Conservation (phyloP, 2,888 invertebrate species). For the Nemapogon koenigi region DNA sequence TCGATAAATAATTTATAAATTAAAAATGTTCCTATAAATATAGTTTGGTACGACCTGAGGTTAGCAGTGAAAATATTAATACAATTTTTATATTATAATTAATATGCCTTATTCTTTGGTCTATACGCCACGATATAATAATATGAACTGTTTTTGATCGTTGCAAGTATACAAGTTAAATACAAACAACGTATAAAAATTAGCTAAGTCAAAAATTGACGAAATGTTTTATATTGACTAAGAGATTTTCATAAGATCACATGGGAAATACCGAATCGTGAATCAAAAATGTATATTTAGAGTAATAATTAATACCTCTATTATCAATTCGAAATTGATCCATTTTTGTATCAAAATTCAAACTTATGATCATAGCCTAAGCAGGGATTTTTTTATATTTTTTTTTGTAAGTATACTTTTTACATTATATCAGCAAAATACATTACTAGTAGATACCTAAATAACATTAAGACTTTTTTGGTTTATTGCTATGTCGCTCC, state of each 20-base stretch:
- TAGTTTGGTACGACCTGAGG: slow-evolving; percentile 62
- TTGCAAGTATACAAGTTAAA: slow-evolving; percentile 1
- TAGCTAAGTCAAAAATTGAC: slow-evolving; percentile 65
- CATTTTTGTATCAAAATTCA: slow-evolving; percentile 53
- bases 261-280: slow-evolving; percentile 39
- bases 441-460: slow-evolving; percentile 57
- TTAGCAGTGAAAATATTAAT: slow-evolving; percentile 37
- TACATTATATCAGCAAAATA: slow-evolving; percentile 58
- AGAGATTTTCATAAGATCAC: slow-evolving; percentile 63
- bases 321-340: slow-evolving; percentile 47
- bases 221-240: slow-evolving; percentile 57
- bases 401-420: slow-evolving; percentile 49
- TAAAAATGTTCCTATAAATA: slow-evolving; percentile 41
- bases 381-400: slow-evolving; percentile 54
- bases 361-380: slow-evolving; percentile 58
- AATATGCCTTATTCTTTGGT: slow-evolving; percentile 59
- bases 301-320: too few species aligned
- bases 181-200: slow-evolving; percentile 64
- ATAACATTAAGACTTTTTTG: slow-evolving; percentile 61
- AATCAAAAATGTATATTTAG: slow-evolving; percentile 32
- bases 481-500: slow-evolving; percentile 61
- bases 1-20: slow-evolving; percentile 1
- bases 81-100: slow-evolving; percentile 19
- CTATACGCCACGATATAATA: slow-evolving; percentile 49
- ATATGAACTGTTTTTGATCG: slow-evolving; percentile 13